Conservation (phyloP, 2,113 vertebrate species). For the Lonchura striata region DNA sequence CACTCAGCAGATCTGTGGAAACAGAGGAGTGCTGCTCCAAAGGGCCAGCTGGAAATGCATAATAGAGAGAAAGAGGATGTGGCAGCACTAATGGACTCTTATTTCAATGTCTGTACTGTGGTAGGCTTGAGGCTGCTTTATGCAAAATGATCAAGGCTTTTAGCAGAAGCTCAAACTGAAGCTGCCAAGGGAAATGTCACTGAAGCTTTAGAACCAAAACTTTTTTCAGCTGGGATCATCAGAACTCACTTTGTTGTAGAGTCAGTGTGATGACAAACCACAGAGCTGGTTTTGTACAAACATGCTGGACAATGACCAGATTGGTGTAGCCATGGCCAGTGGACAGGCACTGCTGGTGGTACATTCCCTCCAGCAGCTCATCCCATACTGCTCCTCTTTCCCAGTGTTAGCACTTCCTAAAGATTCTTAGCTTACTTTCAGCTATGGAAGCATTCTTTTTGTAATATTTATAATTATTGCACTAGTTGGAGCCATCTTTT, state of each 20-base stretch:
- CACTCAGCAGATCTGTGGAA: background rate
- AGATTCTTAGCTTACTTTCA: background rate
- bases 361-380: background rate
- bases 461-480: background rate
- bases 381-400: background rate
- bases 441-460: background rate
- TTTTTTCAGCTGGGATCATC: background rate
- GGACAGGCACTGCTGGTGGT: background rate
- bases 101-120: background rate
- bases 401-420: background rate
- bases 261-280: background rate
- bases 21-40: background rate
- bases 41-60: background rate
- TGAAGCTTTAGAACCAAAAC: background rate
- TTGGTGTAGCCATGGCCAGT: background rate
- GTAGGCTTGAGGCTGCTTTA: background rate
- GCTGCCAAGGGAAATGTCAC: background rate
- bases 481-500: background rate
- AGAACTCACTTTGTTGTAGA: background rate
- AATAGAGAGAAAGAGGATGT: background rate
- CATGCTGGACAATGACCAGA: background rate
- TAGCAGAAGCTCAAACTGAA: background rate
- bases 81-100: background rate
- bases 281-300: background rate
- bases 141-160: background rate